Evolutionary conservation across 1,140 invertebrate genomes (phyloP), one percentile per base, ranked within the genome.

Genomic region (Microplitis demolitor): DNA sequence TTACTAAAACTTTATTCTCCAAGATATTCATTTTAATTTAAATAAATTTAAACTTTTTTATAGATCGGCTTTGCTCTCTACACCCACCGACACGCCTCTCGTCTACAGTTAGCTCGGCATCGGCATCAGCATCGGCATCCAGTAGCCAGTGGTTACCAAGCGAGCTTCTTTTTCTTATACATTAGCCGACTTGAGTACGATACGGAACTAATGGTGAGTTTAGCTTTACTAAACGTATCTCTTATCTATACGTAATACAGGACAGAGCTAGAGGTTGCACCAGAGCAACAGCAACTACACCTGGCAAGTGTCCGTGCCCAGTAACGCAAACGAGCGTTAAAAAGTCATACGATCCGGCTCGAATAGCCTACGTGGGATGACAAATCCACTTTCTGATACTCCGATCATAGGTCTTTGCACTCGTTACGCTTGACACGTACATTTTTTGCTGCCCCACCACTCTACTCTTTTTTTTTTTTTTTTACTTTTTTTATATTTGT

Each of bases 81-180:
- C 78, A 77, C 75, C 77, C 73, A 78, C 74, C 72, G 76, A 78
- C 80, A 81, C 78, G 80, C 78, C 80, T 78, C 62, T 75, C 74
- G 69, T 45, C 8, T 45, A 45, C 6, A 45, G 11, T 45, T 6
- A 45, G 39, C 39, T 45, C 39, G 6, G 6, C 39, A 45, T 6
- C 39, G 11, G 1, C 8, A 39, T 45, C 39, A 2, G 6, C 39
- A 45, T 6, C 39, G 11, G 1, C 8, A 39, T 39, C 37, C 11
- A 45, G 39, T 45, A 45, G 39, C 39, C 6, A 11, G 39, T 45
- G 6, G 39, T 62, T 72, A 33, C 66, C 68, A 72, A 50, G 74
- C 34, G 37, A 64, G 62, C 62, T 64, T 64, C 62, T 64, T 64
- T 64, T 45, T 45, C 39, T 45, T 6, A 45, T 45, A 45, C 6